phyloP scores from a whole-genome alignment of 2,113 vertebrate genomes.

The Psammodynastes pulverulentus region DNA sequence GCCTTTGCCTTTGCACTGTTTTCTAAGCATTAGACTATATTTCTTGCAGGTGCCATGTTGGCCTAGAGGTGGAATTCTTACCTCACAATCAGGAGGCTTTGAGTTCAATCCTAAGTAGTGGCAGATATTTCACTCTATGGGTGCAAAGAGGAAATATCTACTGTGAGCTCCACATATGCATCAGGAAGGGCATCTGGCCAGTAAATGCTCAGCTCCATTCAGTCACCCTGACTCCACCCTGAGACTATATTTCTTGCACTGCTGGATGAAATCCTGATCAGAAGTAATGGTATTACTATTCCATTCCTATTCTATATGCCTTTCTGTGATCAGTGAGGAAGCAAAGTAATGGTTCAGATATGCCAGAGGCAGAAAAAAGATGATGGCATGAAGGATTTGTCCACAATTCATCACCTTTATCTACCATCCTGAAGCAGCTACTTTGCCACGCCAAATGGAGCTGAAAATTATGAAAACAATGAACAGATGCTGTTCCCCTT shows the following conservation, averaged over 20 bases:
- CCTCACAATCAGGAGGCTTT: neutral
- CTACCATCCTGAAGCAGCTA: neutral
- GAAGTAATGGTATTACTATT: neutral
- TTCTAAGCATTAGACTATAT: neutral
- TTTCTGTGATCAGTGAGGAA: neutral
- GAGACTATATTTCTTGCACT: neutral
- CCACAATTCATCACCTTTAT: neutral
- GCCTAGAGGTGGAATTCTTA: neutral
- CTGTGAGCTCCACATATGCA: neutral
- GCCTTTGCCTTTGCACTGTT: neutral
- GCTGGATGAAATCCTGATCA: neutral
- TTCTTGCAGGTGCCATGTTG: neutral
- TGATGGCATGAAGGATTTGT: neutral
- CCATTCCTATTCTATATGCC: neutral
- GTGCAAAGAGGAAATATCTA: neutral
- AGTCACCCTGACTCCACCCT: neutral
- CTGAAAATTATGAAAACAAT: neutral
- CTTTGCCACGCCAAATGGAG: neutral
- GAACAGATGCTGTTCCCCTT: neutral
- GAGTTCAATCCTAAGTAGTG: neutral
- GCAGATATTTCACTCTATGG: neutral
- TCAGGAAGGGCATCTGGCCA: neutral
- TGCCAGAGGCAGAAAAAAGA: neutral
- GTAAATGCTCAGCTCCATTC: neutral
- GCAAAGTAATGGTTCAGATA: neutral